These are phyloP conservation scores for Archips crataeganus DNA, from an alignment of 2,888 invertebrate species.

Conservation along the genomic window DNA sequence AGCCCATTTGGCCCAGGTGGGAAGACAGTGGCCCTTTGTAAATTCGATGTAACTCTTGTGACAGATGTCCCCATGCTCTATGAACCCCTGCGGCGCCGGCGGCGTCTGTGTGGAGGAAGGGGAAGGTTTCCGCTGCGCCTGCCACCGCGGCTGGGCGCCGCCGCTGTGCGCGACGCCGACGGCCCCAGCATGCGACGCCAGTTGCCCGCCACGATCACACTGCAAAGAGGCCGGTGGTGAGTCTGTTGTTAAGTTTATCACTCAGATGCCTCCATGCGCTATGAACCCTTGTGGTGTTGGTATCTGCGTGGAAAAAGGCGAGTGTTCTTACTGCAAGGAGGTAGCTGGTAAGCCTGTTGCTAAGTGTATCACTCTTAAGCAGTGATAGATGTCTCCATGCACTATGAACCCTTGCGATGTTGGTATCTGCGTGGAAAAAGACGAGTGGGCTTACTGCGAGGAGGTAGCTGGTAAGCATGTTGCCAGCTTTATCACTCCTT, in stretches of 20 bases:
- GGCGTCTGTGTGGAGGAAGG: constrained; percentile 89
- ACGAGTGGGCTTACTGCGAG: constrained; percentile 87
- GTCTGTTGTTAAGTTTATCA: too few species aligned
- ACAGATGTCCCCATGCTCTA: constrained; percentile 87
- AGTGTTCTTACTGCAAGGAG: too few species aligned
- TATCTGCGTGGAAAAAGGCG: too few species aligned
- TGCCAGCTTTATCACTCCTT: too few species aligned
- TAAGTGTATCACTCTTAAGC: too few species aligned
- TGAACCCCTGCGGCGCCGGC: constrained; percentile 90
- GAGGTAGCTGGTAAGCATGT: constrained; percentile 61
- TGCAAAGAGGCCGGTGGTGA: constrained; percentile 82
- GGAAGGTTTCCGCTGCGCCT: constrained; percentile 88
- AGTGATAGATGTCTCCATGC: too few species aligned
- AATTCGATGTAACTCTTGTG: too few species aligned
- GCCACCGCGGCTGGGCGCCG: constrained; percentile 84
- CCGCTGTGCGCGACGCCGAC: constrained; percentile 74
- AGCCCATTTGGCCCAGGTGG: too few species aligned
- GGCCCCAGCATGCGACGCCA: constrained; percentile 77
- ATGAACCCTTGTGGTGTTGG: too few species aligned
- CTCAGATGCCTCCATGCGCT: too few species aligned
- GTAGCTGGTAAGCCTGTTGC: too few species aligned
- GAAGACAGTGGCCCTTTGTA: too few species aligned
- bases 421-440: constrained; percentile 89
- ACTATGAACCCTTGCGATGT: constrained; percentile 88
- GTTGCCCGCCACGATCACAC: constrained; percentile 88